Conservation (phyloP, 2,113 vertebrate species). For the Silurus asotus region DNA sequence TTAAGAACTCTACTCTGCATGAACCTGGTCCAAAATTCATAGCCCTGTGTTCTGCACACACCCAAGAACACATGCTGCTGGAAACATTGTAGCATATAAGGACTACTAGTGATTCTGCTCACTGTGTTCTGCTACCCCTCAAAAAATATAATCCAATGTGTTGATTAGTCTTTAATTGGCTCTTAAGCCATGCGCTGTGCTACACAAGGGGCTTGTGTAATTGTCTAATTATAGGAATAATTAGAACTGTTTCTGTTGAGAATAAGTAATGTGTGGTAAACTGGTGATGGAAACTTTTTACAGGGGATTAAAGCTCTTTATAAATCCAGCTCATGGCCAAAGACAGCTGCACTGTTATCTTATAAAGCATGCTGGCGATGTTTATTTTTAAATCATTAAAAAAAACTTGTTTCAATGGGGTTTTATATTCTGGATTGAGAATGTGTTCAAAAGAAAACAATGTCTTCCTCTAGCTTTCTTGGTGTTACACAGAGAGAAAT, state of each 20-base stretch:
- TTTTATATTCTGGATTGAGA: not conserved
- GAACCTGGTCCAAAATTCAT: not conserved
- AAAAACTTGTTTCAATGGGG: not conserved
- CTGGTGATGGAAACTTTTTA: slow-evolving; percentile 40
- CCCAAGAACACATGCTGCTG: slow-evolving; percentile 32
- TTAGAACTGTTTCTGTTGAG: slow-evolving; percentile 28
- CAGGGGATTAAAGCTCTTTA: slow-evolving; percentile 39
- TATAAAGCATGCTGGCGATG: slow-evolving; percentile 19
- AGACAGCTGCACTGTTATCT: slow-evolving; percentile 27
- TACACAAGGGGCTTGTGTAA: slow-evolving; percentile 19
- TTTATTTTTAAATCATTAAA: not conserved
- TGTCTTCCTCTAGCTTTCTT: not conserved
- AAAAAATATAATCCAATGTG: slow-evolving; percentile 7
- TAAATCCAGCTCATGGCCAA: slow-evolving; percentile 40
- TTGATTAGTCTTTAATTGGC: slow-evolving; percentile 46
- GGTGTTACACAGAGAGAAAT: not conserved
- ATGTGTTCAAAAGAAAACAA: not conserved
- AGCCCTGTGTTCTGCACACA: slow-evolving; percentile 27
- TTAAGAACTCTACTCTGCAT: not conserved
- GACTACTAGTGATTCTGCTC: slow-evolving; percentile 33
- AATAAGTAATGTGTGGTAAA: slow-evolving; percentile 42
- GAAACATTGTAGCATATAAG: slow-evolving; percentile 6
- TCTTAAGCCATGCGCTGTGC: slow-evolving; percentile 18
- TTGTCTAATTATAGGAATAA: no score
- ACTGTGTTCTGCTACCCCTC: slow-evolving; percentile 17